These are phyloP conservation scores for Lagopus muta DNA, from an alignment of 2,113 vertebrate genomes.

Conservation along the genomic window DNA sequence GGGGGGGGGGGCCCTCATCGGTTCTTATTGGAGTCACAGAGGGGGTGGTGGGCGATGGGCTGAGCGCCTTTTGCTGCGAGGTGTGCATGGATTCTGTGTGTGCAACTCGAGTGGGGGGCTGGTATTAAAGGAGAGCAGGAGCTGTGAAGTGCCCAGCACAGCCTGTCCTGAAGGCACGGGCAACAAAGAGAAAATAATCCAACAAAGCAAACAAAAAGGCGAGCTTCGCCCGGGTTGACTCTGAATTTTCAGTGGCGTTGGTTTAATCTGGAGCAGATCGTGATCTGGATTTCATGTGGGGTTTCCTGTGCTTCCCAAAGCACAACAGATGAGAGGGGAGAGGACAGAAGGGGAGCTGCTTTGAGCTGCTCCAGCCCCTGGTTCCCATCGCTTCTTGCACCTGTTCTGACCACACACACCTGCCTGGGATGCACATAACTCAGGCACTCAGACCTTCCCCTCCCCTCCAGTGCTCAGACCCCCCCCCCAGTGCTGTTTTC, in stretches of 20 bases:
- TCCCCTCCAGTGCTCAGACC: no score
- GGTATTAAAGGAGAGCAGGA: neutral
- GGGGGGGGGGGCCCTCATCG: no score
- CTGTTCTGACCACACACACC: no score
- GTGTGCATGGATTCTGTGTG: neutral
- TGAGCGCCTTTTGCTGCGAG: neutral
- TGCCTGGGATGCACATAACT: no score
- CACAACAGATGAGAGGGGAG: fast-evolving
- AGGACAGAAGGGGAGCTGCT: neutral
- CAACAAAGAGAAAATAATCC: slow-evolving; percentile 42
- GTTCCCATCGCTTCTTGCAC: no score
- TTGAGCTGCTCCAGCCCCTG: neutral
- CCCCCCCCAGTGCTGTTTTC: no score
- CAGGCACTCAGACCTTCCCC: no score
- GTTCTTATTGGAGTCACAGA: neutral
- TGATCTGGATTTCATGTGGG: fast-evolving
- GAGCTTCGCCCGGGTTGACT: neutral
- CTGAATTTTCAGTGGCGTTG: neutral
- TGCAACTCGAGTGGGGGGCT: neutral
- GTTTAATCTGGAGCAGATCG: neutral
- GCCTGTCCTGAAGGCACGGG: neutral
- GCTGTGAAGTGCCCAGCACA: neutral
- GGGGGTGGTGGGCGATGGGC: neutral
- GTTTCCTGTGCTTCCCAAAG: neutral
- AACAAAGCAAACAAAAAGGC: slow-evolving; percentile 29